Evolutionary conservation across 2,888 invertebrate species (phyloP).

Genomic region (Colletes collaris): DNA sequence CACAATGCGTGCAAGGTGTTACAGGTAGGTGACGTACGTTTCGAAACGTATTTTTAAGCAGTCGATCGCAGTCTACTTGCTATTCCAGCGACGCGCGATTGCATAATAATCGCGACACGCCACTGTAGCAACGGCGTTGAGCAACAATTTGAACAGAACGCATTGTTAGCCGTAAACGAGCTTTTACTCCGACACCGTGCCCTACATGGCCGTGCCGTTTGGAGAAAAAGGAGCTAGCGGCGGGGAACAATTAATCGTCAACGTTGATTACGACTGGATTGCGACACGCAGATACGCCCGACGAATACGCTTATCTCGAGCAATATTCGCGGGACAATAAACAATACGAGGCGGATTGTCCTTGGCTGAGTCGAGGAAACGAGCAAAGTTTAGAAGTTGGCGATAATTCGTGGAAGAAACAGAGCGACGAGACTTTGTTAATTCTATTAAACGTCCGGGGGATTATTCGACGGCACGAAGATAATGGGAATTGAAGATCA

Average conservation of each 20-base stretch:
- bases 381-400: not conserved
- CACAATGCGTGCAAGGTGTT: slow-evolving; percentile 1
- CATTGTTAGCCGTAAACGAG: slow-evolving; percentile 48
- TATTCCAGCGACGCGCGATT: slow-evolving; percentile 65
- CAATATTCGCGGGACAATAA: slow-evolving; percentile 10
- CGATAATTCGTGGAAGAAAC: not conserved
- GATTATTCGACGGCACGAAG: no score
- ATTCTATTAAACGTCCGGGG: no score
- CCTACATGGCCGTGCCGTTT: slow-evolving; percentile 8
- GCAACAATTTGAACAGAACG: slow-evolving; percentile 57
- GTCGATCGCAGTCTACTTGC: slow-evolving; percentile 57
- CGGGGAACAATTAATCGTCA: slow-evolving; percentile 22
- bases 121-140: slow-evolving; percentile 51
- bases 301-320: slow-evolving; percentile 21
- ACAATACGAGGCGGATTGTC: slow-evolving; percentile 3
- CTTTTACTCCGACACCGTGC: slow-evolving; percentile 36
- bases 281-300: slow-evolving; percentile 11
- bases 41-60: slow-evolving; percentile 58
- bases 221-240: not conserved
- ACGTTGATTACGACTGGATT: slow-evolving; percentile 13
- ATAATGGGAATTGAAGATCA: no score
- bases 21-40: slow-evolving; percentile 34
- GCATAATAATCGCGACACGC: slow-evolving; percentile 63
- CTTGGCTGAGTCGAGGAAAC: not conserved
- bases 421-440: not conserved